These are phyloP conservation scores for Anthonomus grandis DNA, from an alignment of 1,140 invertebrate genomes.

Conservation along the genomic window DNA sequence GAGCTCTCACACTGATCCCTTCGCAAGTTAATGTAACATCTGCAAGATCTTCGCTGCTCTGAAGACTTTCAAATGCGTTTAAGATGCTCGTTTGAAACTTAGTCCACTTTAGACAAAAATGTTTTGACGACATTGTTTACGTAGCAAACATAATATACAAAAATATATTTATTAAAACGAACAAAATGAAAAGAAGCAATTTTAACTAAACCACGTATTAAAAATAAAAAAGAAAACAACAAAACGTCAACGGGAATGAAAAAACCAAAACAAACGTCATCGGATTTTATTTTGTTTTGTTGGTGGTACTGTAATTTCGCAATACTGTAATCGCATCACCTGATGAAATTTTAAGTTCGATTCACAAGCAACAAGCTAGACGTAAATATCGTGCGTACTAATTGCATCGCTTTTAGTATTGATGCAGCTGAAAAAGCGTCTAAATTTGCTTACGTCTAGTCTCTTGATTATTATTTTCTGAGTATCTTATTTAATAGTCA, in stretches of 20 bases:
- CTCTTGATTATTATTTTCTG: too few species aligned
- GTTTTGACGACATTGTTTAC: conserved; percentile 47
- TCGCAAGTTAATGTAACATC: conserved; percentile 62
- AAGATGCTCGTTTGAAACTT: conserved; percentile 60
- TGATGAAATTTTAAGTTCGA: too few species aligned
- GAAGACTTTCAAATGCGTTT: conserved; percentile 54
- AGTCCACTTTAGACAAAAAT: conserved; percentile 63
- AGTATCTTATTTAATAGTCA: too few species aligned
- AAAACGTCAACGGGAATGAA: conserved; percentile 17
- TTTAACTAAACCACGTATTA: conserved; percentile 24
- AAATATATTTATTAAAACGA: conserved; percentile 16
- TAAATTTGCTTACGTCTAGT: too few species aligned
- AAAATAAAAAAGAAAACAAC: conserved; percentile 19
- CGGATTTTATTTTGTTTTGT: too few species aligned
- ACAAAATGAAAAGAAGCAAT: conserved; percentile 2
- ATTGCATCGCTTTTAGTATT: too few species aligned
- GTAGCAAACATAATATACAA: background rate
- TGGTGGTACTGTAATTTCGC: too few species aligned
- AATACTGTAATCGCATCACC: too few species aligned
- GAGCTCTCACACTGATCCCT: conserved; percentile 53
- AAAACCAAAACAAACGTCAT: conserved; percentile 25
- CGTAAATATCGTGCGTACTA: too few species aligned
- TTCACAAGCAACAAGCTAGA: too few species aligned
- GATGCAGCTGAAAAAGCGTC: too few species aligned
- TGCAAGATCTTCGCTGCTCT: conserved; percentile 56